Evolutionary conservation across 2,113 vertebrate genomes (phyloP).

Genomic region (Petrocephalus zakoni): DNA sequence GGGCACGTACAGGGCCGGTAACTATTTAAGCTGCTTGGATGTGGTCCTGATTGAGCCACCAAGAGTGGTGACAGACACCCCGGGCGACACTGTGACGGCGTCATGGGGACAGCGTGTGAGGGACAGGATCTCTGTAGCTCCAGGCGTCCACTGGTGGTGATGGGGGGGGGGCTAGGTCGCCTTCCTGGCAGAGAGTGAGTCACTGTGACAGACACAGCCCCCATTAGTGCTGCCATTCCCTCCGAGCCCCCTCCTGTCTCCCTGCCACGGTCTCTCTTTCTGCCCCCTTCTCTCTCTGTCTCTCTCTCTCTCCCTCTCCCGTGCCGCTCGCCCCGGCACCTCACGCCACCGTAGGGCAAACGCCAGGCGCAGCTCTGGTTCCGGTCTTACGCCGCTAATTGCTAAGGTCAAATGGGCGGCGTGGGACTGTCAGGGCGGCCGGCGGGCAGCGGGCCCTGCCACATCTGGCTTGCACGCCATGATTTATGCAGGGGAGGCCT

Average conservation of each 20-base stretch:
- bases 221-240: neutral
- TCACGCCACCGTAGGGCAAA: slow-evolving; percentile 11
- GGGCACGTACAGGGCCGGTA: slow-evolving; percentile 21
- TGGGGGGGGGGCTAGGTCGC: slow-evolving; percentile 22
- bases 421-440: slow-evolving; percentile 34
- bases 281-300: slow-evolving; percentile 1
- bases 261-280: neutral
- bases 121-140: slow-evolving; percentile 39
- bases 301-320: neutral
- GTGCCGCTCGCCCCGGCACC: neutral
- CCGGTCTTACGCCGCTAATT: slow-evolving; percentile 33
- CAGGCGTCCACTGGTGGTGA: slow-evolving; percentile 16
- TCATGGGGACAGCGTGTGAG: slow-evolving; percentile 34
- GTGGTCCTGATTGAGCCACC: slow-evolving; percentile 30
- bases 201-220: slow-evolving; percentile 16
- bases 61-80: slow-evolving; percentile 36
- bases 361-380: neutral
- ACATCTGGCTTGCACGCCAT: slow-evolving; percentile 31
- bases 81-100: slow-evolving; percentile 25
- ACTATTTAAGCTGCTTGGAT: slow-evolving; percentile 45
- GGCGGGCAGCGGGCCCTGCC: slow-evolving; percentile 33
- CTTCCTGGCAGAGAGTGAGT: slow-evolving; percentile 34
- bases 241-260: neutral
- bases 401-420: slow-evolving; percentile 37
- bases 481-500: slow-evolving; percentile 13